Conservation (phyloP, 2,113 vertebrate genomes). For the Lontra canadensis region DNA sequence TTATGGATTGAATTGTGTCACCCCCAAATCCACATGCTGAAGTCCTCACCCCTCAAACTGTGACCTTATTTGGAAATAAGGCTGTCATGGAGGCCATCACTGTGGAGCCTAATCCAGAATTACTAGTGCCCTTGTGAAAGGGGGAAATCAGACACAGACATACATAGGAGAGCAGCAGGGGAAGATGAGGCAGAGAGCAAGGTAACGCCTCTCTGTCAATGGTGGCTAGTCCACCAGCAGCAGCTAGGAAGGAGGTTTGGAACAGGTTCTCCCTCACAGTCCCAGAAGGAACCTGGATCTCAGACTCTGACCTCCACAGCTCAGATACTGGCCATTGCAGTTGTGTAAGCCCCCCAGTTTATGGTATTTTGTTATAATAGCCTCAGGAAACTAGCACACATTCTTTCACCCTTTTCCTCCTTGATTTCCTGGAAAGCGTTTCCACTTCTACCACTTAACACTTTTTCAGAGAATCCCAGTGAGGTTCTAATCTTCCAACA, state of each 20-base stretch:
- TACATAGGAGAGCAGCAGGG: neutral
- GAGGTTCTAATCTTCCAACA: neutral
- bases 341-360: neutral
- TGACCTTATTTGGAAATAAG: neutral
- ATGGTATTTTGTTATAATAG: neutral
- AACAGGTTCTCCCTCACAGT: neutral
- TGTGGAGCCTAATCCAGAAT: neutral
- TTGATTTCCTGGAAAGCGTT: neutral
- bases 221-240: neutral
- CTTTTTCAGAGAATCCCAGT: neutral
- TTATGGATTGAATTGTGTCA: neutral
- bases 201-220: too few relatives aligned
- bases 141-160: neutral
- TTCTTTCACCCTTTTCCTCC: neutral
- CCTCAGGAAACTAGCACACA: neutral
- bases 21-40: neutral
- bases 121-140: neutral
- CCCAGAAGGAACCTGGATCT: neutral
- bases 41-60: neutral
- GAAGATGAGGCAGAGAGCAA: neutral
- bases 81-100: neutral
- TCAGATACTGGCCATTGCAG: neutral
- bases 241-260: neutral
- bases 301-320: neutral
- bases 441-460: neutral